Evolutionary conservation across 2,113 vertebrate genomes (phyloP).

Genomic region (Oryzias woworae): DNA sequence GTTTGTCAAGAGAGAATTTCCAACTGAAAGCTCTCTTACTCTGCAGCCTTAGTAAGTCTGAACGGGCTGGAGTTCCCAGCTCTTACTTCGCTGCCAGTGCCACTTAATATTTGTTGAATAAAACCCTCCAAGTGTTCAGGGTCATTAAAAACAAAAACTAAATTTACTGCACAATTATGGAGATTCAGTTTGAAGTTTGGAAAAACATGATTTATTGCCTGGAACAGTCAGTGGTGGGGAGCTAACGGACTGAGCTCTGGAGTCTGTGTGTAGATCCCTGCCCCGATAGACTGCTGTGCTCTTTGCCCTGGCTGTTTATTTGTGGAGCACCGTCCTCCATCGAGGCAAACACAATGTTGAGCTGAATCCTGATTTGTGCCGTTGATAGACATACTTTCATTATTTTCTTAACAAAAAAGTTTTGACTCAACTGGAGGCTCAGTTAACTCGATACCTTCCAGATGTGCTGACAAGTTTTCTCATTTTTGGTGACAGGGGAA

Average conservation of each 20-base stretch:
- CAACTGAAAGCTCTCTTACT: conserved; percentile 38
- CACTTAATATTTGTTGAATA: conserved; percentile 63
- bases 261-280: conserved; percentile 59
- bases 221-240: conserved; percentile 62
- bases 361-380: conserved; percentile 61
- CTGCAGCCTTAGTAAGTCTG: conserved; percentile 51
- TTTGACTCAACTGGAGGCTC: conserved; percentile 64
- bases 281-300: conserved; percentile 66
- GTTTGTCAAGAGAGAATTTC: conserved; percentile 46
- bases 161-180: conserved; percentile 68
- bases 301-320: conserved; percentile 63
- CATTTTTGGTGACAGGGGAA: conserved; percentile 31
- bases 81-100: conserved; percentile 57
- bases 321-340: conserved; percentile 60
- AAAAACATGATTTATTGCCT: conserved; percentile 66
- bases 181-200: conserved; percentile 61
- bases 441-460: conserved; percentile 72
- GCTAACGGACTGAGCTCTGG: conserved; percentile 38
- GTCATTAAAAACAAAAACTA: conserved; percentile 54
- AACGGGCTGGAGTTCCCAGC: conserved; percentile 44
- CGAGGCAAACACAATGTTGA: conserved; percentile 61
- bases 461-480: conserved; percentile 73
- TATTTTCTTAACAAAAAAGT: conserved; percentile 46
- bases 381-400: conserved; percentile 71
- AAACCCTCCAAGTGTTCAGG: conserved; percentile 41